Base-by-base conservation (phyloP, 2,797 vertebrate genomes). In the Antrozous pallidus region DNA sequence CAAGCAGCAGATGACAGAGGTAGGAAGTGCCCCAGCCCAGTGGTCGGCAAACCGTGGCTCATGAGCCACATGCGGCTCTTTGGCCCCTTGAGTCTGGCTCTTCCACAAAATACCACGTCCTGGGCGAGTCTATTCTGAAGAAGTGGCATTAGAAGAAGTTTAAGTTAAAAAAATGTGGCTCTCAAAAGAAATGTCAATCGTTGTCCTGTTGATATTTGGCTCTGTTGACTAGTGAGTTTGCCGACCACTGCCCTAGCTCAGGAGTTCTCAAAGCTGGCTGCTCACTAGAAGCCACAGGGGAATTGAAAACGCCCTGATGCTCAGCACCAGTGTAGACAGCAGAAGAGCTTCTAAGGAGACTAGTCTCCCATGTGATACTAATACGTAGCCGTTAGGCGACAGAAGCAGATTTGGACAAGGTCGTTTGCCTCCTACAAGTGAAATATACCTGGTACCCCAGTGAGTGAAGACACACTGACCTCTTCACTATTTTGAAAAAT, bases 401-500 rank as follows among this genome's bases (percentile, higher is more conserved):
- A 31, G 5, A 38, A 71, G 70, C 22, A 88, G 9, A 54, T 40
- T 28, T 90, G n/a, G 78, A 70, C 73, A 71, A 54, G 40, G 22
- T 22, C 13, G 28, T 79, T 90, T 88, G 65, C 81, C 61, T 82
- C 12, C 33, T 33, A 36, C 80, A 10, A 40, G 31, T 51, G 16
- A 82, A 81, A 65, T 31, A 84, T 12, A 56, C 4, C 6, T 5
- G 75, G 28, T 4, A 38, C 14, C 42, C 36, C 54, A 75, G 3
- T 36, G 78, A 61, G 31, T 14, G 51, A 45, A 47, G 79, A 65
- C 22, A 54, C 31, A n/a, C 11, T 22, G 5, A 4, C 33, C 8
- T 79, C 78, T 36, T 70, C 42, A 71, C 28, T 45, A 70, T 49
- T 33, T 38, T 70, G 4, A 91, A 67, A 75, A 93, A 65, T n/a